Evolutionary conservation across 2,113 vertebrate species (phyloP), one percentile per base, ranked within the genome.

Genomic region (Tragelaphus scriptus): DNA sequence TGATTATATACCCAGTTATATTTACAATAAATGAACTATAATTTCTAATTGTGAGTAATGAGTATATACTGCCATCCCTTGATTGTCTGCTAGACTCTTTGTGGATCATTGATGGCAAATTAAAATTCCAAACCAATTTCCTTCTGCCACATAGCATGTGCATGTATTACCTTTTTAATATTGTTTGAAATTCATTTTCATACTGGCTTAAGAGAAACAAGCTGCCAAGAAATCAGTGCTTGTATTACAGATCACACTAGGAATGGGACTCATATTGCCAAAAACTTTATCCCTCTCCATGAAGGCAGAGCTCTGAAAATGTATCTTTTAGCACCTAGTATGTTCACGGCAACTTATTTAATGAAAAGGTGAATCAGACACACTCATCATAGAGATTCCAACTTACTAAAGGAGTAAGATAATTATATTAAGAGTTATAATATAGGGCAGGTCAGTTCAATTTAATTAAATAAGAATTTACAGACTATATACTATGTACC

Each of bases 181-280:
- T 85, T 97, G 30, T 32, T 77, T 90, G 94, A 97, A 88, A 80
- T 85, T 88, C 44, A 93, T 91, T 93, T 95, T 88, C 16, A 80
- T 91, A 85, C 59, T 88, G 19, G 12, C 44, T 75, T 81, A 85
- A 94, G 84, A 51, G 75, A 51, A 85, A 93, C 2, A 80, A 61
- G 51, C 10, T 93, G n/a, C 61, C 23, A 51, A 95, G 16, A 85
- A 71, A 80, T 84, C 14, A 96, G 55, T 53, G 16, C 3, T 3
- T 90, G 19, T 3, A 49, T 88, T 59, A 53, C 28, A 92, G 28
- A 92, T 32, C 26, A 77, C 16, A 59, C 51, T 90, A 84, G n/a
- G 79, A 84, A 90, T 86, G 71, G 21, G 51, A 84, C 5, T 95
- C 10, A 28, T 44, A 88, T 44, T 88, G 84, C 14, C 1, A 4